Percentiles rank a stretch among this genome's conserved stretches.
Evolutionary conservation across 2,113 vertebrate species (phyloP).

Genomic region (Heterotilapia buettikoferi): DNA sequence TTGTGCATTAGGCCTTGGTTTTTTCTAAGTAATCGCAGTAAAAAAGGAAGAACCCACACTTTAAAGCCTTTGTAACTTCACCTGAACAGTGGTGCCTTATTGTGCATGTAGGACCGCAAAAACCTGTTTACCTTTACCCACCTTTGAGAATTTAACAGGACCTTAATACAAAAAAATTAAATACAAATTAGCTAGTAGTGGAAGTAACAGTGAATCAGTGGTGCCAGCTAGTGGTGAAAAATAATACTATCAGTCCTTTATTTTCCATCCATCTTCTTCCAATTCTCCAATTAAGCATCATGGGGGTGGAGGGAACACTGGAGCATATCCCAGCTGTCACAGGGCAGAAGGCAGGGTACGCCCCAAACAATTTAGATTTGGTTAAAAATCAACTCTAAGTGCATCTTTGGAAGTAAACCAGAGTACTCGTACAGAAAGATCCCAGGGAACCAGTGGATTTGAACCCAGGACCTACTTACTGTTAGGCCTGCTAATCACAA

Average conservation of each 20-base stretch:
- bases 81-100: neutral
- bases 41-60: neutral
- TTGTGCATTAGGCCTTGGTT: fast-evolving
- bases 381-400: neutral
- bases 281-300: neutral
- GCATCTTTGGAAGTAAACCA: neutral
- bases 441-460: neutral
- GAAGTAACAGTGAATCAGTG: neutral
- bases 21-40: neutral
- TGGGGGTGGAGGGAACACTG: neutral
- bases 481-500: neutral
- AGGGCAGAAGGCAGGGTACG: neutral
- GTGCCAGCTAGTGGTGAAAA: neutral
- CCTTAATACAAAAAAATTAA: neutral
- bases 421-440: neutral
- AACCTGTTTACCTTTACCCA: neutral
- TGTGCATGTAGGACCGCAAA: neutral
- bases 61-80: neutral
- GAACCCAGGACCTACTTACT: neutral
- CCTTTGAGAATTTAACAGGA: neutral
- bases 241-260: neutral
- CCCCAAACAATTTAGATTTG: neutral
- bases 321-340: neutral
- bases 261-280: neutral
- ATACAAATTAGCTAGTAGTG: neutral